A percentile compares a stretch with the other conserved stretches of the same genome.
Conservation (phyloP, 2,113 vertebrate genomes). For the Ictalurus furcatus region DNA sequence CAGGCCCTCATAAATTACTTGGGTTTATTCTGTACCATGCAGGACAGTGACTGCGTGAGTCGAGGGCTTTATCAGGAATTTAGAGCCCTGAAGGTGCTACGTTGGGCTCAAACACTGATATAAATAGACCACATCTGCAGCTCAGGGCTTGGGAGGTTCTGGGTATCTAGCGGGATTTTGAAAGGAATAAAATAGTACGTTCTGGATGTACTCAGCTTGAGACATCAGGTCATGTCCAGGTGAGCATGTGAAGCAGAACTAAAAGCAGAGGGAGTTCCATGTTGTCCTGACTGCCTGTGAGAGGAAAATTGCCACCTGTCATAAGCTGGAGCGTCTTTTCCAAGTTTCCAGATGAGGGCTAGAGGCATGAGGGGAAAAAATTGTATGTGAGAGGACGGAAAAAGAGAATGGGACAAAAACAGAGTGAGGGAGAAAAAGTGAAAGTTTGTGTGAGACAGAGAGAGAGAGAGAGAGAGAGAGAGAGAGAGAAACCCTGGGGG, state of each 20-base stretch:
- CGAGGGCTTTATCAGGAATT: slow-evolving; percentile 32
- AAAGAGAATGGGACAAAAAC: neutral
- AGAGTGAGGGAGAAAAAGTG: slow-evolving; percentile 3
- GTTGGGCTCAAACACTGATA: slow-evolving; percentile 25
- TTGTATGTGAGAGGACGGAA: neutral
- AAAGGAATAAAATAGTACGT: slow-evolving; percentile 29
- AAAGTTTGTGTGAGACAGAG: neutral
- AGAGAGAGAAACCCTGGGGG: neutral
- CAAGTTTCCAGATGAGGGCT: slow-evolving; percentile 37
- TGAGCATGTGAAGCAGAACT: slow-evolving; percentile 25
- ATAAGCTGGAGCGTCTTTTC: slow-evolving; percentile 4
- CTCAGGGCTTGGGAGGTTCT: slow-evolving; percentile 21
- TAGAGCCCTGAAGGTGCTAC: slow-evolving; percentile 26
- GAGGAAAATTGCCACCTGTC: slow-evolving; percentile 42
- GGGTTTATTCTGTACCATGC: slow-evolving; percentile 24
- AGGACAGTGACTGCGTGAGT: slow-evolving; percentile 33
- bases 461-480: neutral
- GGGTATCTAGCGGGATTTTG: slow-evolving; percentile 23
- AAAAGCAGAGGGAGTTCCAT: slow-evolving; percentile 10
- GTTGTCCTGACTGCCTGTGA: slow-evolving; percentile 2
- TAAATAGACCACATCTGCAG: slow-evolving; percentile 40
- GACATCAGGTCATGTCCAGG: neutral
- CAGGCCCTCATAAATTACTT: slow-evolving; percentile 29
- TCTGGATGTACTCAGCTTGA: neutral
- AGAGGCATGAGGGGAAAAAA: slow-evolving; percentile 3